Conservation (phyloP, 2,113 vertebrate species). For the Marmota monax region DNA sequence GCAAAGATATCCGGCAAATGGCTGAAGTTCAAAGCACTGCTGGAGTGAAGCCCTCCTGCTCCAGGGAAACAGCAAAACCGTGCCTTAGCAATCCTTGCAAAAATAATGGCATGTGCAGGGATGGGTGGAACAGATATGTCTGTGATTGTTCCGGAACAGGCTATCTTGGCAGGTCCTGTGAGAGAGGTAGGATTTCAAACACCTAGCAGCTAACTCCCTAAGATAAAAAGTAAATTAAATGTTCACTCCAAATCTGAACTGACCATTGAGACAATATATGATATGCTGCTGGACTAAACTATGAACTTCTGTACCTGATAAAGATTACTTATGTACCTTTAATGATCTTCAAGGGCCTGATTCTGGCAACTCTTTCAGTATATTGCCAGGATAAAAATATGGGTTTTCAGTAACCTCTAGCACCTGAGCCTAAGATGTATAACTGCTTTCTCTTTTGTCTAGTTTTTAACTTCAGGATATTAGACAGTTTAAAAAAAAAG, state of each 20-base stretch:
- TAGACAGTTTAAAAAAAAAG: neutral
- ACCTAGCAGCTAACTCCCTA: neutral
- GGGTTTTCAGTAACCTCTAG: neutral
- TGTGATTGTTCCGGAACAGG: slow-evolving; percentile 98
- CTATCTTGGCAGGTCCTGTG: slow-evolving; percentile 96
- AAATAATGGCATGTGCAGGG: slow-evolving; percentile 96
- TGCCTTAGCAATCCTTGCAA: slow-evolving; percentile 98
- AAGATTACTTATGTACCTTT: neutral
- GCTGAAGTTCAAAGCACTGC: slow-evolving; percentile 96
- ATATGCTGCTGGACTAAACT: neutral
- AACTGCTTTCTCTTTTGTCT: neutral
- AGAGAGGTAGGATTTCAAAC: slow-evolving; percentile 92
- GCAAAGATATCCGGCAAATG: slow-evolving; percentile 97
- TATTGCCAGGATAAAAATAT: neutral
- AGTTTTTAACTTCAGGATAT: neutral
- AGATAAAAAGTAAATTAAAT: neutral
- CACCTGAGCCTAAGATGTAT: neutral
- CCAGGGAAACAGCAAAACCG: slow-evolving; percentile 96
- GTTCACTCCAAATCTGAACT: neutral
- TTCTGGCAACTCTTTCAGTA: neutral
- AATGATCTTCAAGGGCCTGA: neutral
- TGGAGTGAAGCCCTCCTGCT: slow-evolving; percentile 98
- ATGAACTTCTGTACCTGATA: accelerated
- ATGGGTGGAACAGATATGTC: slow-evolving; percentile 99
- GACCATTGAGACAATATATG: neutral